Base-by-base conservation (phyloP, 2,888 invertebrate species). In the Eumacrocentrus americanus region DNA sequence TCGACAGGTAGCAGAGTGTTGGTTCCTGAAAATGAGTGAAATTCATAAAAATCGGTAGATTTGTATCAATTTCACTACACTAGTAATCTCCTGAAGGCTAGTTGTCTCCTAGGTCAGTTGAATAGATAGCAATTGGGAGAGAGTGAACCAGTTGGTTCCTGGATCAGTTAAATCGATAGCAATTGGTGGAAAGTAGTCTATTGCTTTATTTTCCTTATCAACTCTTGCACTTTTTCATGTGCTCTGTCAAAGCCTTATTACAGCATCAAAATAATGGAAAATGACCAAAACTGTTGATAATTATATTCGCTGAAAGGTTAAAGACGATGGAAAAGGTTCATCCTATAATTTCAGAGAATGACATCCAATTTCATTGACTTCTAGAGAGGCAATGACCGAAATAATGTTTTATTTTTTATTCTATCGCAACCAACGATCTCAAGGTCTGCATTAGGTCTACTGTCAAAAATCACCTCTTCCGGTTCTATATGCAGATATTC, bases 381-480 rank as follows among this genome's bases (percentile, higher is more conserved):
- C n/a, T 9, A 29, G 29, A 40, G 22, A 53, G 53, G 37, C 22
- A 59, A 29, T 34, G 38, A 42, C 14, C 47, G 46, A 46, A 44
- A 34, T 20, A 53, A 14, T 59, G n/a, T 38, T 46, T 20, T 51
- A 37, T 42, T 35, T 38, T 22, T 35, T 47, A 29, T 14, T 54
- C 22, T 54, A 55, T 60, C 50, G 22, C 25, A 51, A 60, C 51
- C 55, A 55, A 60, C 55, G 37, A 60, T 55, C 60, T 55, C 14
- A 34, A 44, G 11, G 23, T 14, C 25, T 44, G 51, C 23, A 60
- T 50, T 51, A 51, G 48, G 46, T n/a, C n/a, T n/a, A n/a, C n/a
- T n/a, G n/a, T n/a, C n/a, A n/a, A n/a, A n/a, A n/a, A n/a, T n/a
- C 29, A 29, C 29, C 37, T 44, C 55, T 51, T 60, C 51, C 55